Conservation (phyloP, 2,888 invertebrate genomes). For the Hipparchia sbordonii region DNA sequence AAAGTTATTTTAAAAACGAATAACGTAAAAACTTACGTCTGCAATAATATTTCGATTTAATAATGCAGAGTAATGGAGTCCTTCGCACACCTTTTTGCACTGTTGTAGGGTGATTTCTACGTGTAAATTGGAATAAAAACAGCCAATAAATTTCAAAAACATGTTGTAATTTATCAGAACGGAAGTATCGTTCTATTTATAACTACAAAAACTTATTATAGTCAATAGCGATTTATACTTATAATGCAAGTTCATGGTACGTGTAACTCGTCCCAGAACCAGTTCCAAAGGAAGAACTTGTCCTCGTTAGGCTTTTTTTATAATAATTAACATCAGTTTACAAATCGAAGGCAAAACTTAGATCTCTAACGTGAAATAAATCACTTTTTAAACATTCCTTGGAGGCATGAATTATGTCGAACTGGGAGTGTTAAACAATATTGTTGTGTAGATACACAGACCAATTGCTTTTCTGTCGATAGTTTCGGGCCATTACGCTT, state of each 20-base stretch:
- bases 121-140: neutral
- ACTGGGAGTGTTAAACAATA: neutral
- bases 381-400: conserved; percentile 19
- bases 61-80: neutral
- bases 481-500: neutral
- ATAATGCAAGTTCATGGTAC: conserved; percentile 56
- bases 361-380: conserved; percentile 20
- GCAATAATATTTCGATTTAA: neutral
- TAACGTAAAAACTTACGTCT: neutral
- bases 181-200: conserved; percentile 20
- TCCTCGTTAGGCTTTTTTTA: conserved; percentile 38
- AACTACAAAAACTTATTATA: conserved; percentile 25
- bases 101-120: neutral
- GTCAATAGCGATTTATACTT: conserved; percentile 48
- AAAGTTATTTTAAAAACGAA: neutral
- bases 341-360: conserved; percentile 6
- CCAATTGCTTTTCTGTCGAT: neutral
- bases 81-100: neutral
- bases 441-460: neutral
- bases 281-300: conserved; percentile 56
- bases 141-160: neutral
- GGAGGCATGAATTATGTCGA: conserved; percentile 4
- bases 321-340: conserved; percentile 12
- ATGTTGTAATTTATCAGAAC: conserved; percentile 6
- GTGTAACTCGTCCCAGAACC: conserved; percentile 55